These are phyloP conservation scores for Idris sp. DNA, from an alignment of 1,140 invertebrate genomes.

Conservation along the genomic window DNA sequence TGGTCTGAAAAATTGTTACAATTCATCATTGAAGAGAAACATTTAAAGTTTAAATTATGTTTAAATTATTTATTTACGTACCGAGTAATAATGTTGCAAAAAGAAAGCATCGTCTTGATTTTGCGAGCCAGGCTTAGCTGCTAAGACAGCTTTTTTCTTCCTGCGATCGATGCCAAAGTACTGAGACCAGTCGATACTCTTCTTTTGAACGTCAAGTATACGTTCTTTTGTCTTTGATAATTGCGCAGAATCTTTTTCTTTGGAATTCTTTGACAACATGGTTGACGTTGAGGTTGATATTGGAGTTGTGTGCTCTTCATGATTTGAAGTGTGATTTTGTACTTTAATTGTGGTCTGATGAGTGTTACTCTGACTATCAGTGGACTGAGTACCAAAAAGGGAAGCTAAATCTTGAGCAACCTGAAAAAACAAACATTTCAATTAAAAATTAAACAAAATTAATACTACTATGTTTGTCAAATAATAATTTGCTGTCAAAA, in stretches of 20 bases:
- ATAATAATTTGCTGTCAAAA: too few species aligned
- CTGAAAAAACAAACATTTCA: too few species aligned
- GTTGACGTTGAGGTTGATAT: too few species aligned
- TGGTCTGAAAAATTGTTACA: slow-evolving; percentile 59
- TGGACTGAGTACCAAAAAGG: slow-evolving; percentile 67
- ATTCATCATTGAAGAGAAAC: too few species aligned
- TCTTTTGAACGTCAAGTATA: slow-evolving; percentile 83
- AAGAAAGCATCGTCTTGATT: slow-evolving; percentile 80
- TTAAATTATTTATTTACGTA: slow-evolving; percentile 54
- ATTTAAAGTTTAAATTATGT: too few species aligned
- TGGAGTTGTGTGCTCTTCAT: slow-evolving; percentile 64
- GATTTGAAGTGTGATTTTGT: slow-evolving; percentile 65
- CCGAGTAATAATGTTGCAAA: slow-evolving; percentile 78
- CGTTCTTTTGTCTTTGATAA: slow-evolving; percentile 68
- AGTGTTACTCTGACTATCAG: slow-evolving; percentile 57
- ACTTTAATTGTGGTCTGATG: slow-evolving; percentile 17
- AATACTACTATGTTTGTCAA: too few species aligned
- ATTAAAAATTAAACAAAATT: slow-evolving; percentile 5
- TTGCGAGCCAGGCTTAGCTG: slow-evolving; percentile 67
- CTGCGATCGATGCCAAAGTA: slow-evolving; percentile 90
- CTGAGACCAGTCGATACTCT: slow-evolving; percentile 90
- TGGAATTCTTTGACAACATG: slow-evolving; percentile 58
- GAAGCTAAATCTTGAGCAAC: slow-evolving; percentile 72
- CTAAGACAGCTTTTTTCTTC: slow-evolving; percentile 81
- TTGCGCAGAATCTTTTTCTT: slow-evolving; percentile 62